Base-by-base conservation (phyloP, 2,113 vertebrate genomes). In the Saimiri boliviensis region DNA sequence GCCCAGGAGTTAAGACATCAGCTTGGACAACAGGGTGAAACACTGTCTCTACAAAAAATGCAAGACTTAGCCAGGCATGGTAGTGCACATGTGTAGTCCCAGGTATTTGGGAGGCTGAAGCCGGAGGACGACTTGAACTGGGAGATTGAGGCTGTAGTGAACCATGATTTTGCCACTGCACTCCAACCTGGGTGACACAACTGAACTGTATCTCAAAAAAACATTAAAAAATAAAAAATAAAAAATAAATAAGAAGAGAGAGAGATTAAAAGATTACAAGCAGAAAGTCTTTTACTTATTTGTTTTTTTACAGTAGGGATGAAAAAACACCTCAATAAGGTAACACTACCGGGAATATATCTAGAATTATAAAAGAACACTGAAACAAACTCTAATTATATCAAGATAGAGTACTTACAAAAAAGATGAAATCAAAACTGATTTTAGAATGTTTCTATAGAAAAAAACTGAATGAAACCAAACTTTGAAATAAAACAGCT, bases 401-500 rank as follows among this genome's bases (percentile, higher is more conserved):
- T 52, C 35, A 81, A 84, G 90, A 54, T 70, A 81, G 89, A 93
- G n/a, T 68, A 40, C 27, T 63, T 49, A 49, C 0, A 21, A 45
- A 56, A 63, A 54, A 13, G 25, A 76, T 86, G 35, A 92, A 83
- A 87, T 68, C 20, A 74, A n/a, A 52, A 66, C 47, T 3, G 4
- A n/a, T 54, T 85, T 60, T 93, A 76, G 32, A 23, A 37, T 52
- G 77, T 45, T 92, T 42, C 74, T 63, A 58, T 6, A 70, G 63
- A 70, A 63, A 49, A 88, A 91, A 45, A 23, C 1, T 7, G n/a
- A 52, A 70, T 25, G 30, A 80, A 91, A 89, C 1, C 20, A 63
- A 81, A 73, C 56, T 87, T 96, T 94, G 85, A 96, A 66, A 79
- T 86, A 93, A 70, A 92, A 60, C n/a, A 37, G 70, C 86, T 95